These are phyloP conservation scores for Ophion obscuratus DNA, from an alignment of 2,888 invertebrate genomes.

Conservation along the genomic window DNA sequence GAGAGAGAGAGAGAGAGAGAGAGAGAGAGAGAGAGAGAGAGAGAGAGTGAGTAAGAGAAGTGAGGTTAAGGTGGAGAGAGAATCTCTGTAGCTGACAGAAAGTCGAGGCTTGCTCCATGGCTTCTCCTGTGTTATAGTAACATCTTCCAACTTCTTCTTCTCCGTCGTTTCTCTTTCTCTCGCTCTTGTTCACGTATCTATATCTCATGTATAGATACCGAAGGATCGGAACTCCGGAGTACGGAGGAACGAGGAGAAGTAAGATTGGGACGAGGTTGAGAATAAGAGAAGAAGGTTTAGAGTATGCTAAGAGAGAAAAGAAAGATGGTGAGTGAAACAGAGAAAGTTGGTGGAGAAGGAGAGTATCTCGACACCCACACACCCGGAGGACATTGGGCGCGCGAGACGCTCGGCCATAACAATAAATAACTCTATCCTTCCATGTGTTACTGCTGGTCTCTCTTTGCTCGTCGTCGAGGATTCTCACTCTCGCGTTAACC, in stretches of 20 bases:
- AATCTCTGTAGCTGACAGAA: slow-evolving; percentile 69
- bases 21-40: neutral
- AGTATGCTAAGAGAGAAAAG: slow-evolving; percentile 55
- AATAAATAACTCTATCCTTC: slow-evolving; percentile 83
- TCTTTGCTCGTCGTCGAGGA: slow-evolving; percentile 68
- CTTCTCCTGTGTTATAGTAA: slow-evolving; percentile 74
- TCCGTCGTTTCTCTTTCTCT: slow-evolving; percentile 21
- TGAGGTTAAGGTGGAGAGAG: slow-evolving; percentile 63
- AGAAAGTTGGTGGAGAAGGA: slow-evolving; percentile 72
- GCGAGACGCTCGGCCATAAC: slow-evolving; percentile 79
- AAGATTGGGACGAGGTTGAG: slow-evolving; percentile 35
- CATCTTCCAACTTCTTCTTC: slow-evolving; percentile 55
- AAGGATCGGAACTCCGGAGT: slow-evolving; percentile 65
- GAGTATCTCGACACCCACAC: slow-evolving; percentile 78
- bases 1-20: neutral
- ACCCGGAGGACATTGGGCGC: slow-evolving; percentile 73
- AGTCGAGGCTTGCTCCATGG: slow-evolving; percentile 68
- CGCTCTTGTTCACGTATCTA: slow-evolving; percentile 74
- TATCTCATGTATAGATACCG: slow-evolving; percentile 75
- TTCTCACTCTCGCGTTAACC: slow-evolving; percentile 78
- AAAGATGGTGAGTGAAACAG: slow-evolving; percentile 65
- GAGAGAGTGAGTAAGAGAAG: slow-evolving; percentile 30
- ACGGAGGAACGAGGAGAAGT: slow-evolving; percentile 27
- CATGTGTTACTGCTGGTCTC: slow-evolving; percentile 78
- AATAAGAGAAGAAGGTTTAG: slow-evolving; percentile 19